Conservation (phyloP, 2,888 invertebrate species). For the Callyntrura guangdongensis region DNA sequence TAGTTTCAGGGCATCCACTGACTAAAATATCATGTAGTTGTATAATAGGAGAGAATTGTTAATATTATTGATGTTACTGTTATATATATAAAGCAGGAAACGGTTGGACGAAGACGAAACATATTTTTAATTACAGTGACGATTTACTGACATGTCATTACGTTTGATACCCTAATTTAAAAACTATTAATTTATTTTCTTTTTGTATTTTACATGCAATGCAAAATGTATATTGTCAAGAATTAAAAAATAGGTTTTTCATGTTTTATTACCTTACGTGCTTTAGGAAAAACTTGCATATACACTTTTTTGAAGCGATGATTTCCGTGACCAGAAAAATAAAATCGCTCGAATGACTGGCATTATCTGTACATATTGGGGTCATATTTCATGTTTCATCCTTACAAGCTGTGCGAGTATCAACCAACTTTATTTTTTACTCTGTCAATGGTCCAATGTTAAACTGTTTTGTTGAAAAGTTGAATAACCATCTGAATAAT, state of each 20-base stretch:
- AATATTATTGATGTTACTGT: neutral
- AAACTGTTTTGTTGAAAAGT: no score
- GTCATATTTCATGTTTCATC: no score
- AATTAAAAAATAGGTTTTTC: conserved; percentile 25
- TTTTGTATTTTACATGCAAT: neutral
- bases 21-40: neutral
- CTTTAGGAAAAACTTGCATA: no score
- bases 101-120: conserved; percentile 42
- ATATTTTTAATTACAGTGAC: conserved; percentile 56
- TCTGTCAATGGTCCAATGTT: no score
- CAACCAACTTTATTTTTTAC: no score
- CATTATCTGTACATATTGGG: no score
- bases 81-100: no score
- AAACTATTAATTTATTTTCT: neutral
- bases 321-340: no score
- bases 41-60: neutral
- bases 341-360: no score
- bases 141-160: conserved; percentile 53
- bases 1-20: neutral
- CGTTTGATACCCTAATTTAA: neutral
- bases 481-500: no score
- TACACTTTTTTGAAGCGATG: no score
- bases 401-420: no score
- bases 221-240: neutral
- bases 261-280: conserved; percentile 4